A percentile compares a stretch with the other conserved stretches of the same genome.
Evolutionary conservation across 2,113 vertebrate species (phyloP).

Genomic region (Eonycteris spelaea): DNA sequence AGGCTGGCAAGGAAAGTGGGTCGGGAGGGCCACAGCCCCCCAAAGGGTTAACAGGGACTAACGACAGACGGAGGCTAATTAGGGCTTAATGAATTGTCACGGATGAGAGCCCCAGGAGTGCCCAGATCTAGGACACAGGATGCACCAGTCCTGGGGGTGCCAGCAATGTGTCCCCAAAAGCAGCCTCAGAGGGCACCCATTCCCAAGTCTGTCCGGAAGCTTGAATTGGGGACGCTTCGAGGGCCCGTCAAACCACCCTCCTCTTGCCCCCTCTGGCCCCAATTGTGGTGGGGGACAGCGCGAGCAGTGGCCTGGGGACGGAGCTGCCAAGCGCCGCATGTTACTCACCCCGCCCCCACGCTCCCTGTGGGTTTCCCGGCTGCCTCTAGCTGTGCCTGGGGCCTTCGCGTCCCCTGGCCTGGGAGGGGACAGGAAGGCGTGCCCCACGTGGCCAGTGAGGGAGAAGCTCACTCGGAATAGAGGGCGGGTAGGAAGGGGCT

Average conservation of each 20-base stretch:
- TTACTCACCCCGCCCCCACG: fast-evolving
- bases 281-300: too few relatives aligned
- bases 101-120: slow-evolving; percentile 18
- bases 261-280: neutral
- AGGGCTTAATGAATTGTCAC: slow-evolving; percentile 57
- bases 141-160: neutral
- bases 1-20: slow-evolving; percentile 47
- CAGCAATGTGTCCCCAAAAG: slow-evolving; percentile 24
- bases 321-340: neutral
- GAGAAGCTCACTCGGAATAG: neutral
- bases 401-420: neutral
- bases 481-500: neutral
- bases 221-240: neutral
- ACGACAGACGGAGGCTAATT: slow-evolving; percentile 62
- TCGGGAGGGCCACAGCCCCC: slow-evolving; percentile 24
- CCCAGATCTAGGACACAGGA: slow-evolving; percentile 56
- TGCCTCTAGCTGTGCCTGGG: neutral
- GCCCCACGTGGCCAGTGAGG: neutral
- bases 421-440: neutral
- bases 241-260: neutral
- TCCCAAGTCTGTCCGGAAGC: neutral
- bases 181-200: neutral
- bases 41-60: neutral
- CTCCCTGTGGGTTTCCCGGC: neutral
- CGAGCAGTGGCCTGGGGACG: neutral